These are phyloP conservation scores for Schrankia costaestrigalis DNA, from an alignment of 2,888 invertebrate species.

Conservation along the genomic window DNA sequence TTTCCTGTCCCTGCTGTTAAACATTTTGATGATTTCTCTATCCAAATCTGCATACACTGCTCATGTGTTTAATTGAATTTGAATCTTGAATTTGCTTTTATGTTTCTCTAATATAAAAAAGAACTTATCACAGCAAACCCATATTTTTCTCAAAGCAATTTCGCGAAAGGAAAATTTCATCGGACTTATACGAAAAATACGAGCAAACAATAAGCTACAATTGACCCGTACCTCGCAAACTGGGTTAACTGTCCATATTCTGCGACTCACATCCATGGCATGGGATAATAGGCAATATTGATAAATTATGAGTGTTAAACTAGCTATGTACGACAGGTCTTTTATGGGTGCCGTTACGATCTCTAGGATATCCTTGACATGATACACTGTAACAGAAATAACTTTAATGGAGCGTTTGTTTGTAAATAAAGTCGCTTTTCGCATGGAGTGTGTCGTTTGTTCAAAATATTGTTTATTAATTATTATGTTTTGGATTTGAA, in stretches of 20 bases:
- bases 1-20: too few species aligned
- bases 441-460: constrained; percentile 7
- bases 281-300: constrained; percentile 55
- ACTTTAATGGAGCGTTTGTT: constrained; percentile 24
- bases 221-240: constrained; percentile 35
- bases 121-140: too few species aligned
- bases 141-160: too few species aligned
- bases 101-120: too few species aligned
- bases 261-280: constrained; percentile 35
- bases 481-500: too few species aligned
- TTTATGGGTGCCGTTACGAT: constrained; percentile 34
- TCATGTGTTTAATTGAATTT: too few species aligned
- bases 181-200: constrained; percentile 23
- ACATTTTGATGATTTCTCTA: too few species aligned
- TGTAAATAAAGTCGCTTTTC: constrained; percentile 11
- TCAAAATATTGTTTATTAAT: too few species aligned
- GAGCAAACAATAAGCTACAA: constrained; percentile 14
- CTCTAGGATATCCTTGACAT: constrained; percentile 39
- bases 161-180: too few species aligned
- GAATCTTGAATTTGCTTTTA: too few species aligned
- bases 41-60: too few species aligned
- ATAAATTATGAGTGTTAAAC: constrained; percentile 59
- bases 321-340: constrained; percentile 29
- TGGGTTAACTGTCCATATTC: constrained; percentile 61
- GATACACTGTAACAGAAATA: constrained; percentile 40